Base-by-base conservation (phyloP, 2,113 vertebrate genomes). In the Elaphurus davidianus region DNA sequence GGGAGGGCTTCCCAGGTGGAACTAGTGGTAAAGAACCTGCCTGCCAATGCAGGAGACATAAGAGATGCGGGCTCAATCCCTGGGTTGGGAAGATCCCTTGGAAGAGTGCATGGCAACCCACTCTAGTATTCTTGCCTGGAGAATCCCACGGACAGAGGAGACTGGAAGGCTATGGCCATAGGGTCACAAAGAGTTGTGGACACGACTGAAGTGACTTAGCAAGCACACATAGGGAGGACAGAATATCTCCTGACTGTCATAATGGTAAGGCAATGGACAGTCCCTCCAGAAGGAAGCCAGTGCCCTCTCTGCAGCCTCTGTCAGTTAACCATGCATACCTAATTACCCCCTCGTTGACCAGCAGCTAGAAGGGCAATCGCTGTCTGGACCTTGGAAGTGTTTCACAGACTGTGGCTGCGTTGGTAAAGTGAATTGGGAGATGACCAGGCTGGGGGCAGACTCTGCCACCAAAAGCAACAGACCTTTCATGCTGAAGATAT, bases 61-160 rank as follows among this genome's bases (percentile, higher is more conserved):
- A 25, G 40, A 43, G 71, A 76, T 15, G 0, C 0, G 0, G 12
- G 40, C 27, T 76, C 1, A 12, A 27, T 14, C 40, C 71, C 71
- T 43, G 40, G 71, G 6, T 1, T 0, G 3, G 40, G 40, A 76
- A 76, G 71, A 43, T 27, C 36, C 71, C 6, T 40, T 76, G 71
- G 71, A 76, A 40, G 71, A 27, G 40, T 25, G 40, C 71, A 43
- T 43, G 40, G 71, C 11, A 76, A 14, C 11, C 40, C 71, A 76
- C 71, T 76, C 40, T 14, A 27, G 12, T 43, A 27, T 43, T 43
- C 23, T 43, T 76, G 71, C 71, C 71, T 27, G 12, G 40, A 43
- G 40, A 43, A 43, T 76, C 40, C 71, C 71, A 76, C 0, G 12
- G 40, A 43, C 21, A 76, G 36, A 74, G 11, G 23, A 76, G 71